A percentile compares a stretch with the other conserved stretches of the same genome.
phyloP scores from a whole-genome alignment of 1,140 invertebrate genomes.

The Phortica variegata region DNA sequence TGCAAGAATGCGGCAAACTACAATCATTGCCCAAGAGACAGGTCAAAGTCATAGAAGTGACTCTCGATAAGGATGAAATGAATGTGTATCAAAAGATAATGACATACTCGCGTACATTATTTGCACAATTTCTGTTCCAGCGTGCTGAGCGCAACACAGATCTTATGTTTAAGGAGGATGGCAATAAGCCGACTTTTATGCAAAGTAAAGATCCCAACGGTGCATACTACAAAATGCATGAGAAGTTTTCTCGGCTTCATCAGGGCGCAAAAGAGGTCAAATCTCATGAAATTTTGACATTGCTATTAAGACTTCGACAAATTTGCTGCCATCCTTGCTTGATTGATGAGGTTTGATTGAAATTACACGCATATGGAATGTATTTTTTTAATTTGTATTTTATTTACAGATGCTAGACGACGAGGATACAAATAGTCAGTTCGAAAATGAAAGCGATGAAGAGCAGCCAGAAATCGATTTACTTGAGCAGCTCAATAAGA shows the following conservation, averaged over 20 bases:
- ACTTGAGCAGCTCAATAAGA: slow-evolving; percentile 63
- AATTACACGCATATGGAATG: neutral
- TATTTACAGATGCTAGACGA: slow-evolving; percentile 63
- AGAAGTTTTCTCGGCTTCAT: slow-evolving; percentile 64
- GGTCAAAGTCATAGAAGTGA: slow-evolving; percentile 61
- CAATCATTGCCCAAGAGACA: slow-evolving; percentile 68
- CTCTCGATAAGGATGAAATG: slow-evolving; percentile 70
- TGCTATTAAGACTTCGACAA: slow-evolving; percentile 81
- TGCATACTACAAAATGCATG: slow-evolving; percentile 62
- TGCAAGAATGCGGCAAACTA: slow-evolving; percentile 64
- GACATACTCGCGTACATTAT: slow-evolving; percentile 71
- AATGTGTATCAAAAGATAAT: slow-evolving; percentile 76
- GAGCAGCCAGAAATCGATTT: slow-evolving; percentile 61
- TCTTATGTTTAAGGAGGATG: slow-evolving; percentile 27
- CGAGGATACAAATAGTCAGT: slow-evolving; percentile 52
- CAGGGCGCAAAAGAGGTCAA: slow-evolving; percentile 65
- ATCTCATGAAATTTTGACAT: slow-evolving; percentile 75
- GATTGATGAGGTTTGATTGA: slow-evolving; percentile 58
- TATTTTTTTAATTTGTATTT: neutral
- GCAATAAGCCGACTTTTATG: slow-evolving; percentile 32
- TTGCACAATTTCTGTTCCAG: slow-evolving; percentile 74
- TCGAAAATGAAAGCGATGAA: slow-evolving; percentile 53
- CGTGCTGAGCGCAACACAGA: slow-evolving; percentile 67
- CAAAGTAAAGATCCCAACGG: slow-evolving; percentile 56
- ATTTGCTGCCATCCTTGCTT: slow-evolving; percentile 86